Base-by-base conservation (phyloP, 2,888 invertebrate genomes). In the Stenodema calcarata region DNA sequence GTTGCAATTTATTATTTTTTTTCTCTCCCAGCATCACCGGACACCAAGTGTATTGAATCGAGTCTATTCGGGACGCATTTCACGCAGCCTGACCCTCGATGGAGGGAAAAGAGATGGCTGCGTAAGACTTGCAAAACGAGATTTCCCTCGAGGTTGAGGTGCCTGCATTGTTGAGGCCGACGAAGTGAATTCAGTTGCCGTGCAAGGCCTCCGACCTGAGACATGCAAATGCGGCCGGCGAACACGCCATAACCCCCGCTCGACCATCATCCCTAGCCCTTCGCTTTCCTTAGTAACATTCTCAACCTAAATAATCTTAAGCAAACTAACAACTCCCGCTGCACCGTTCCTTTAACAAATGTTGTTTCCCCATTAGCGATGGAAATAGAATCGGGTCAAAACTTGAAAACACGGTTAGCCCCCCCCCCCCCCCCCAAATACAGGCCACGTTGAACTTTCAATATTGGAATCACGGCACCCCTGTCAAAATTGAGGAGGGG, bases 121-220 rank as follows among this genome's bases (percentile, higher is more conserved):
- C 23, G 42, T 16, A 44, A 78, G 78, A 78, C 44, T 78, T 78
- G 78, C 78, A 78, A 78, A 78, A 78, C 78, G 44, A 35, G 78
- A 78, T 78, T 78, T 44, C 42, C 44, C 78, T 78, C 42, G 78
- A 78, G 78, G 78, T 78, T 73, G 62, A 62, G 62, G 62, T 41
- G 78, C 42, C 44, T 78, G 78, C 78, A 78, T 78, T 78, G 78
- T 78, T 23, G 41, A 44, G 12, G 41, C 42, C 27, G 16, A 1
- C 35, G 4, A 78, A 78, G 78, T 78, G 44, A 44, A 78, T 78
- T 78, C 78, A 78, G 78, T 44, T 78, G 78, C 78, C 78, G 78
- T 78, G 78, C 78, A 78, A 44, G 78, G 47, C 62, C 62, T 35
- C 35, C 42, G 78, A 27, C 41, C 78, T 73, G 73, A 78, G 78